A percentile compares a stretch with the other conserved stretches of the same genome.
Evolutionary conservation across 2,888 invertebrate species (phyloP).

Genomic region (Agriotes lineatus): DNA sequence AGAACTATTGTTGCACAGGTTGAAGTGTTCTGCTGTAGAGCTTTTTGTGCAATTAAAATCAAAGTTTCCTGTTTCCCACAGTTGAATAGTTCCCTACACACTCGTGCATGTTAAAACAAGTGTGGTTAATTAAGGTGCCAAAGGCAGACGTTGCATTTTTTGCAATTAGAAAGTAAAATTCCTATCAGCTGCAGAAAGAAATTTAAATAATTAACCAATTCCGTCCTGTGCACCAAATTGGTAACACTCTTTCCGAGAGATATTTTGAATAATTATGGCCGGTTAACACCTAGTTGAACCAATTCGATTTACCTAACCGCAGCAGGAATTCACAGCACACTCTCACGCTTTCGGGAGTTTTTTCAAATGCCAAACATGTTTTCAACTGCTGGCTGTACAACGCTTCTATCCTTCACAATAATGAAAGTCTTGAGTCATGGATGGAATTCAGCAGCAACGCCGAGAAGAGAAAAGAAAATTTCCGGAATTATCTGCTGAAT

Average conservation of each 20-base stretch:
- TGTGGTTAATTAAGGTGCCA: too few relatives aligned
- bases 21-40: too few relatives aligned
- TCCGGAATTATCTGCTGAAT: not conserved
- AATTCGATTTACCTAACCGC: not conserved
- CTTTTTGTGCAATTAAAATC: too few relatives aligned
- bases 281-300: not conserved
- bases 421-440: constrained; percentile 20
- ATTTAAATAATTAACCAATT: not conserved
- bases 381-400: not conserved
- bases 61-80: too few relatives aligned
- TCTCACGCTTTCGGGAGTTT: constrained; percentile 8
- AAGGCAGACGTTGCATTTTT: not conserved
- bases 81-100: too few relatives aligned
- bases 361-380: constrained; percentile 15
- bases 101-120: too few relatives aligned
- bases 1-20: too few relatives aligned
- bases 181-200: not conserved
- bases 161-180: not conserved
- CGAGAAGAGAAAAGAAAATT: constrained; percentile 14
- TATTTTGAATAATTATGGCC: too few relatives aligned
- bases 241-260: too few relatives aligned
- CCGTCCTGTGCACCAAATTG: too few relatives aligned
- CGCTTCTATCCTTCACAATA: constrained; percentile 13
- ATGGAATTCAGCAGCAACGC: constrained; percentile 10
- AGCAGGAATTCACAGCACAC: not conserved